A percentile compares a stretch with the other conserved stretches of the same genome.
These are phyloP conservation scores for Fopius arisanus DNA, from an alignment of 1,140 invertebrate genomes.

Conservation along the genomic window DNA sequence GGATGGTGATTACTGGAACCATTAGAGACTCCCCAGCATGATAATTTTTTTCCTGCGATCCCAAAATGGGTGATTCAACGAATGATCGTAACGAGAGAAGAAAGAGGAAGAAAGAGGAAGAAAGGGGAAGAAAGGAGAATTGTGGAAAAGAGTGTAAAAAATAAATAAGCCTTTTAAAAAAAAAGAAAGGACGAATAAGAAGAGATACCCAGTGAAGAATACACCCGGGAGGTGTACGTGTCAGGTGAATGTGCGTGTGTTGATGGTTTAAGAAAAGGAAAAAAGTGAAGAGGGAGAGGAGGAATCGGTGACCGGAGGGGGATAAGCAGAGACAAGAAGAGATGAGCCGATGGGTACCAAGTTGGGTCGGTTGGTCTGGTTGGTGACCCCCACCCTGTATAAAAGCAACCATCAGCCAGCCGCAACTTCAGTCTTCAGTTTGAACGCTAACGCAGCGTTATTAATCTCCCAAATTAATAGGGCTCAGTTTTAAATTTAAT, in stretches of 20 bases:
- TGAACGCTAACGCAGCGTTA: conserved; percentile 34
- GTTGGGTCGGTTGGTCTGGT: conserved; percentile 33
- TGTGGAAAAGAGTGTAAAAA: not conserved
- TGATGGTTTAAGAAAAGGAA: not conserved
- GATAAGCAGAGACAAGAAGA: conserved; percentile 33
- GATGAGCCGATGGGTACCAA: conserved; percentile 39
- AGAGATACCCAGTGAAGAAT: not conserved
- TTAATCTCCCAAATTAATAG: conserved; percentile 16
- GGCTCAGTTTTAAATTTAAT: not conserved
- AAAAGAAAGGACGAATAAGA: not conserved
- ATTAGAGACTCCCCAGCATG: conserved; percentile 15
- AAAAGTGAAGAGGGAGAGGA: conserved; percentile 2
- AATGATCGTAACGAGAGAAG: not conserved
- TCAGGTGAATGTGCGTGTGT: conserved; percentile 5
- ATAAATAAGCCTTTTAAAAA: conserved; percentile 1
- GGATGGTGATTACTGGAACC: conserved; percentile 1
- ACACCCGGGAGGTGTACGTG: not conserved
- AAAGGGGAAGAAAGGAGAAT: not conserved
- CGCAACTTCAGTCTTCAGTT: conserved; percentile 42
- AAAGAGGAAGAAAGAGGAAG: not conserved
- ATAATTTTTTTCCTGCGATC: not conserved
- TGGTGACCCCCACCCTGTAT: conserved; percentile 43
- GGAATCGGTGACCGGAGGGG: conserved; percentile 14
- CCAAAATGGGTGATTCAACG: conserved; percentile 21
- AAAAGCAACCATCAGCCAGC: conserved; percentile 38